Evolutionary conservation across 1,140 invertebrate genomes (phyloP).

Genomic region (Bemisia tabaci): DNA sequence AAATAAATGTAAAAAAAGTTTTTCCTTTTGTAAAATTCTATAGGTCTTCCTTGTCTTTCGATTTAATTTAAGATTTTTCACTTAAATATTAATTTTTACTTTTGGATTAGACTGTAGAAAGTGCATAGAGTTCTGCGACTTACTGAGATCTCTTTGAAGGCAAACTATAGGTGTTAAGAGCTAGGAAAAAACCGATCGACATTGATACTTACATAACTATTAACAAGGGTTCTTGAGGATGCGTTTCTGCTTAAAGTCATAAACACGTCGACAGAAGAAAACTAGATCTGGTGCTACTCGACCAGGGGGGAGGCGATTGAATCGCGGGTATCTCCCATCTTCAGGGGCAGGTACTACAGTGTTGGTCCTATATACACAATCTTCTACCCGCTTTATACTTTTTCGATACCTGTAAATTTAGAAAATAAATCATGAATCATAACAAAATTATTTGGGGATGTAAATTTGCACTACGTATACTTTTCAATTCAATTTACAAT

Average conservation of each 20-base stretch:
- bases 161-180: too few species aligned
- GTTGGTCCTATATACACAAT: slow-evolving; percentile 38
- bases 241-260: slow-evolving; percentile 80
- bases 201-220: neutral
- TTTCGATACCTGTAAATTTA: slow-evolving; percentile 42
- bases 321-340: slow-evolving; percentile 36
- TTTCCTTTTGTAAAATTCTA: too few species aligned
- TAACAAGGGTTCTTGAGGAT: slow-evolving; percentile 44
- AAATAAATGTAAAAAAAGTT: too few species aligned
- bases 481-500: neutral
- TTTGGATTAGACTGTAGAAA: too few species aligned
- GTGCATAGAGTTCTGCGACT: too few species aligned
- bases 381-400: slow-evolving; percentile 42
- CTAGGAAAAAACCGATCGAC: too few species aligned
- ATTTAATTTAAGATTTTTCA: too few species aligned
- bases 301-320: slow-evolving; percentile 47
- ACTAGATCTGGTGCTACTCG: slow-evolving; percentile 70
- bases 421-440: slow-evolving; percentile 1
- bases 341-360: slow-evolving; percentile 43
- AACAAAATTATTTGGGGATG: neutral
- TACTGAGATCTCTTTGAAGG: too few species aligned
- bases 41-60: too few species aligned
- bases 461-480: neutral
- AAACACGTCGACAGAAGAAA: slow-evolving; percentile 85
- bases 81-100: too few species aligned